Percentiles rank a stretch among this genome's conserved stretches.
phyloP scores from a whole-genome alignment of 2,797 vertebrate species.

The Leptoclinus maculatus region DNA sequence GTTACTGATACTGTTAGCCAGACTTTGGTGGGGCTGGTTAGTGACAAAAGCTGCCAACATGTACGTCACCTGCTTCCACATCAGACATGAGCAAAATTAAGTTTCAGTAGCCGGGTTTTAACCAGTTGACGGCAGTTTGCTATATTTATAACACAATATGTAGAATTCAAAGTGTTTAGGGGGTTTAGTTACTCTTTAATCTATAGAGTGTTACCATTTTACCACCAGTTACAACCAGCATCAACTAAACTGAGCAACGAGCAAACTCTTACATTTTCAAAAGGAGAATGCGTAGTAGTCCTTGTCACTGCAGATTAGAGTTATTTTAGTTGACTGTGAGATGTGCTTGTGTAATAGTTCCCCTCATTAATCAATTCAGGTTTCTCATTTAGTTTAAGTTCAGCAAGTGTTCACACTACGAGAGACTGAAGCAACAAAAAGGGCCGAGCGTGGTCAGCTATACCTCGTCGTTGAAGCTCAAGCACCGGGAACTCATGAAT shows the following conservation, averaged over 20 bases:
- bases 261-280: background rate
- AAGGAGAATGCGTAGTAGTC: background rate
- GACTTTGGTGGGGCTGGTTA: too few species aligned
- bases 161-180: too few species aligned
- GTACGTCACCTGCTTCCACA: background rate
- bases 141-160: too few species aligned
- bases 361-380: background rate
- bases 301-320: background rate
- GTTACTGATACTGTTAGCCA: too few species aligned
- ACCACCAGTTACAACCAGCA: background rate
- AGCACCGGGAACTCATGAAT: too few species aligned
- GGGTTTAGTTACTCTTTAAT: background rate
- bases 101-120: too few species aligned
- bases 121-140: background rate
- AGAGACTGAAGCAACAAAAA: background rate
- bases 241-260: background rate
- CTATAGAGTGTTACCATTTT: background rate
- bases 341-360: background rate
- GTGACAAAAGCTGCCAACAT: too few species aligned
- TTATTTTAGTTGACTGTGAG: background rate
- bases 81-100: accelerated
- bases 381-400: background rate
- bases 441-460: too few species aligned
- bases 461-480: too few species aligned
- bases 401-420: background rate